These are phyloP conservation scores for Battus philenor DNA, from an alignment of 1,140 invertebrate species.

Conservation along the genomic window DNA sequence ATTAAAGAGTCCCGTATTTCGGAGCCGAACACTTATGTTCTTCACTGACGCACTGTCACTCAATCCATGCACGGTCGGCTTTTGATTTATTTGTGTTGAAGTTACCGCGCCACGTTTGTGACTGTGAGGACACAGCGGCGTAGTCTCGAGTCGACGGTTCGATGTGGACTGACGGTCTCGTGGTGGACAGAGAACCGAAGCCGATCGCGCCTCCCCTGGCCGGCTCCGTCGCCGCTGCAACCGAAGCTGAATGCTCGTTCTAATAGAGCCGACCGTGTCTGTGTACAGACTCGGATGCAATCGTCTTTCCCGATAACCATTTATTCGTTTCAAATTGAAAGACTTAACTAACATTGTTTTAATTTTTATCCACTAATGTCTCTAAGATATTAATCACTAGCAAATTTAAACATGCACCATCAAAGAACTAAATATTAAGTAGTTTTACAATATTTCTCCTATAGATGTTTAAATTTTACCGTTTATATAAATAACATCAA, in stretches of 20 bases:
- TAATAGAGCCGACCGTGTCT: slow-evolving; percentile 5
- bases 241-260: slow-evolving; percentile 15
- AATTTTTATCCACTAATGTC: background rate
- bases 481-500: background rate
- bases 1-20: slow-evolving; percentile 36
- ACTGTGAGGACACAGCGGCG: slow-evolving; percentile 36
- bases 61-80: slow-evolving; percentile 48
- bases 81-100: slow-evolving; percentile 38
- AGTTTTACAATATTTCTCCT: background rate
- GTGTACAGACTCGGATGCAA: slow-evolving; percentile 15
- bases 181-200: slow-evolving; percentile 17
- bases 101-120: slow-evolving; percentile 50
- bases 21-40: slow-evolving; percentile 46
- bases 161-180: slow-evolving; percentile 44
- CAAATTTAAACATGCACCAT: too few species aligned
- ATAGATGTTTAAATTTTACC: background rate
- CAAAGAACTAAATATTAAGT: background rate
- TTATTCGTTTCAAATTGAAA: slow-evolving; percentile 22
- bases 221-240: slow-evolving; percentile 26
- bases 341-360: slow-evolving; percentile 14
- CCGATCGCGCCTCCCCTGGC: slow-evolving; percentile 22
- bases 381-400: background rate
- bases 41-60: slow-evolving; percentile 66
- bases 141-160: slow-evolving; percentile 44
- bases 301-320: slow-evolving; percentile 19